Evolutionary conservation across 1,140 invertebrate species (phyloP), one percentile per base, ranked within the genome.

Genomic region (Zophobas atratus): DNA sequence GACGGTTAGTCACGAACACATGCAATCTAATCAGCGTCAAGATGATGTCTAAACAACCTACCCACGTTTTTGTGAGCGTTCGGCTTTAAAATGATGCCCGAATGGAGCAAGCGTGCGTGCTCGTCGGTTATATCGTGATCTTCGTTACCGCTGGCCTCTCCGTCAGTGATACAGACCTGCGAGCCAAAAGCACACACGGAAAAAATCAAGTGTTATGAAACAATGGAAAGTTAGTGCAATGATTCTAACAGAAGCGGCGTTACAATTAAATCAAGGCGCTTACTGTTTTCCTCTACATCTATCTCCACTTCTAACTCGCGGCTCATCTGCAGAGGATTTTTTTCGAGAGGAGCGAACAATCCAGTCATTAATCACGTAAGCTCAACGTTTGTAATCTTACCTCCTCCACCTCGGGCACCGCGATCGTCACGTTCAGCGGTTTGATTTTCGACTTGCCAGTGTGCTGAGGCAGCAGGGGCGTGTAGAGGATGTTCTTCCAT

Each of bases 401-500:
- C 90, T 96, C 94, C 77, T 96, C 93, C 43, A 93, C 89, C 84
- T 95, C 92, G 0, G 95, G 95, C 57, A 97, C 88, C 6, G 95
- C 93, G 87, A 97, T 97, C 32, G 95, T 95, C 6, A 97, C 94
- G 85, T 96, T 97, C 71, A 96, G 89, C 8, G 95, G 93, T 82
- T 96, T 94, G 78, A 94, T 88, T 84, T 95, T 93, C 67, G 91
- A 93, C 89, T 96, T 97, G 83, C 95, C 94, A 85, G 95, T 96
- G 84, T 97, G 94, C 82, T 98, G 96, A 67, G 97, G 89, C 43
- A 98, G 88, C 57, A 97, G 88, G 0, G 97, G 97, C 80, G 97
- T 98, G 84, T 98, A 98, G 1, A 99, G 87, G 1, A 97, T 94
- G 86, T 97, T 98, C 87, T 99, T 99, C 97, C 97, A 99, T 85